Base-by-base conservation (phyloP, 37 sponge, comb jelly and placozoan genomes). In the Petrosia ficiformis region DNA sequence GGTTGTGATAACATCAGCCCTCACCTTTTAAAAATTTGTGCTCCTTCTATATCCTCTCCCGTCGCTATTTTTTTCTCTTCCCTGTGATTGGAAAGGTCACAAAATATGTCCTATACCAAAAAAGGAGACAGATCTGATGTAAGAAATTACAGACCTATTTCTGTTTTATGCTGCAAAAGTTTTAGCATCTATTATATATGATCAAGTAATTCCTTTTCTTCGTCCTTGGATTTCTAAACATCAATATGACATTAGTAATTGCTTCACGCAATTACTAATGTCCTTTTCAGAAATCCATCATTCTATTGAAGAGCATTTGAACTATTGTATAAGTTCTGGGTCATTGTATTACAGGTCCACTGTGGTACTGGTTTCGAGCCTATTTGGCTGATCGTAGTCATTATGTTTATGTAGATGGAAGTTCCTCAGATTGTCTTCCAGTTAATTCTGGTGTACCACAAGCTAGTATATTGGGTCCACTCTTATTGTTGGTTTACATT, bases 391-490 rank as follows among this genome's bases (percentile, higher is more conserved):
- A 40, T 3, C 59, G 73, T 41, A 1, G 2, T 0, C 80, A 80
- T 36, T 42, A 2, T 64, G 66, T 70, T 31, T 57, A 1, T 66
- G 39, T 56, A 1, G 28, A 70, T 11, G 43, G 32, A 57, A 4
- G 32, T 30, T 22, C 16, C n/a, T 76, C 77, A 65, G 2, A 58
- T 26, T 3, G 41, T 39, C 73, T 80, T 4, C 80, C 73, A 10
- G 80, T 71, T 24, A 59, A 39, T 5, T 80, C 80, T 25, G 73
- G 80, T 2, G 72, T 80, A 1, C 80, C 72, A 8, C 72, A 80
- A 30, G 72, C 72, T 1, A 71, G 72, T 29, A 71, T 80, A 29
- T 37, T 80, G 32, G 80, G 80, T 22, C 73, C 80, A 29, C 44
- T 80, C 1, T 24, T 80, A 0, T 80, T 80, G n/a, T 34, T 80